Conservation (phyloP, 23 tunicate genomes). For the Halocynthia aurantium region DNA sequence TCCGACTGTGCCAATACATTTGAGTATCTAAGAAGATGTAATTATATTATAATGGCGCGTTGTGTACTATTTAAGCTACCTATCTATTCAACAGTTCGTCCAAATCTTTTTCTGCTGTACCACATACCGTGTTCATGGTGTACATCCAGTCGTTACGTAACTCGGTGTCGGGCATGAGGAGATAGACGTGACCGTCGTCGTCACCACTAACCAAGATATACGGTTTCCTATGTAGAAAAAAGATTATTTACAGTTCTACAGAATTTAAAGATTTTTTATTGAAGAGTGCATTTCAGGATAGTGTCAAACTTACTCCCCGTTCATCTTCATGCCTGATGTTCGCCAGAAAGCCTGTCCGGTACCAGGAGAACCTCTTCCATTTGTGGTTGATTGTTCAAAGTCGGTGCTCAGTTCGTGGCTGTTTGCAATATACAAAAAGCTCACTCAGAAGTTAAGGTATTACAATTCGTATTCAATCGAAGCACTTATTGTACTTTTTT, state of each 20-base stretch:
- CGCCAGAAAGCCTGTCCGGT: constrained; percentile 46
- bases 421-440: not conserved
- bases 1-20: constrained; percentile 59
- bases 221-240: constrained; percentile 43
- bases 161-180: constrained; percentile 45
- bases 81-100: not conserved
- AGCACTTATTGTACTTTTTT: no score
- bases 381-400: constrained; percentile 32
- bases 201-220: constrained; percentile 85
- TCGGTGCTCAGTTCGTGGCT: constrained; percentile 64
- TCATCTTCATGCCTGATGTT: constrained; percentile 4
- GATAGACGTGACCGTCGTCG: constrained; percentile 88
- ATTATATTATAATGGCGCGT: not conserved
- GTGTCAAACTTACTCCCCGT: constrained; percentile 11
- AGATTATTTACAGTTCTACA: not conserved
- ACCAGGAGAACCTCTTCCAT: constrained; percentile 79
- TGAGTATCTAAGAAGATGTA: constrained; percentile 33
- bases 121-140: constrained; percentile 51
- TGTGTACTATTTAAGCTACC: not conserved
- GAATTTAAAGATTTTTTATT: not conserved
- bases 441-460: no score
- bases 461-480: no score
- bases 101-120: not conserved
- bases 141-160: constrained; percentile 46
- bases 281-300: not conserved